Percentiles rank a stretch among this genome's conserved stretches.
These are phyloP conservation scores for Saguinus imperator DNA, from an alignment of 2,113 vertebrate species.

Conservation along the genomic window DNA sequence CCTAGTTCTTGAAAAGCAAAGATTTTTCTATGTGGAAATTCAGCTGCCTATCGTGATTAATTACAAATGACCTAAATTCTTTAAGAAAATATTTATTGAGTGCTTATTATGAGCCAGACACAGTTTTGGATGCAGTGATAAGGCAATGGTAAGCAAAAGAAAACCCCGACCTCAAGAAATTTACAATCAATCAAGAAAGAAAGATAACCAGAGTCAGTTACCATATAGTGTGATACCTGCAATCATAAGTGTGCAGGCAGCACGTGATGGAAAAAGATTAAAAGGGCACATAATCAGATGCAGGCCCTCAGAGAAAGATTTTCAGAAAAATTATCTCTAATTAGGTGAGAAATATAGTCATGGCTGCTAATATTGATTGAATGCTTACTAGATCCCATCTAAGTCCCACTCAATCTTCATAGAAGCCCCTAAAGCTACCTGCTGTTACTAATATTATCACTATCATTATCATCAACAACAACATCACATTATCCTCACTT, in stretches of 20 bases:
- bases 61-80: slow-evolving; percentile 11
- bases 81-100: slow-evolving; percentile 3
- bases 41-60: neutral
- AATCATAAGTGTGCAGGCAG: neutral
- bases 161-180: slow-evolving; percentile 16
- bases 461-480: neutral
- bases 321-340: neutral
- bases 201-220: neutral
- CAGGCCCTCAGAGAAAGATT: neutral
- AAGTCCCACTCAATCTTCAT: neutral
- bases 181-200: neutral
- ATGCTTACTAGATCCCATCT: neutral
- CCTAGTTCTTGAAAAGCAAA: slow-evolving; percentile 5
- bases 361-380: neutral
- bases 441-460: neutral
- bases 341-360: slow-evolving; percentile 15
- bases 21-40: slow-evolving; percentile 14
- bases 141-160: neutral
- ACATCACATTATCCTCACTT: neutral
- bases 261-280: neutral
- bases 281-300: neutral
- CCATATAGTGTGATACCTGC: neutral
- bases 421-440: neutral
- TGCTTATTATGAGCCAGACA: neutral
- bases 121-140: neutral